Base-by-base conservation (phyloP, 2,113 vertebrate species). In the Melierax canorus region DNA sequence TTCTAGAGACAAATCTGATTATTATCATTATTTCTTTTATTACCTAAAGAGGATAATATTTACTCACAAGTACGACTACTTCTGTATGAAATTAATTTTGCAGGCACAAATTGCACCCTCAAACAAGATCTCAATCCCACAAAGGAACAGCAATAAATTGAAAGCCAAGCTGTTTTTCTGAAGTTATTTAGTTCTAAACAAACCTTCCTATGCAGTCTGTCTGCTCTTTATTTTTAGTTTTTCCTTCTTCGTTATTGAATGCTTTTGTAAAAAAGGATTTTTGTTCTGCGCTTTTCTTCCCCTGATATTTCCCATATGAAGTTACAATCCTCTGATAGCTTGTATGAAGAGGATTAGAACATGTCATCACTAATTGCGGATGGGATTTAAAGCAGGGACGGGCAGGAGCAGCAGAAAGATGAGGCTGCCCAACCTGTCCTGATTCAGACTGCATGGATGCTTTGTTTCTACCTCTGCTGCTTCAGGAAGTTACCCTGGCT, bases 341-440 rank as follows among this genome's bases (percentile, higher is more conserved):
- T 89, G 76, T 64, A 75, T 46, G 86, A 85, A 94, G 84, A 82
- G 58, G 83, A 96, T 94, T 95, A 82, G 72, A 82, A 59, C 48
- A 86, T 71, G 66, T 72, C 51, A 72, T 87, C 60, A 26, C 48
- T 89, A 95, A 94, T 45, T 94, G 86, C 68, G 78, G 86, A 39
- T 2, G 26, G 76, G 83, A 91, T 94, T 96, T 92, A 80, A 89
- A 68, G 51, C 58, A 74, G 46, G 30, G 68, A 68, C 78, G 80
- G 69, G 45, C 73, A 81, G 86, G 48, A 84, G 86, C 34, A 87
- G 56, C 64, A 81, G 39, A 45, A 89, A 78, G 32, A 89, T 71
- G 81, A 87, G 56, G 48, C 56, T 91, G 56, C 34, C 38, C 4
- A 1, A 24, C 64, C 62, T 81, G 60, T 71, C 83, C 89, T 74